These are phyloP conservation scores for Hormaphis cornu DNA, from an alignment of 1,140 invertebrate genomes.

Conservation along the genomic window DNA sequence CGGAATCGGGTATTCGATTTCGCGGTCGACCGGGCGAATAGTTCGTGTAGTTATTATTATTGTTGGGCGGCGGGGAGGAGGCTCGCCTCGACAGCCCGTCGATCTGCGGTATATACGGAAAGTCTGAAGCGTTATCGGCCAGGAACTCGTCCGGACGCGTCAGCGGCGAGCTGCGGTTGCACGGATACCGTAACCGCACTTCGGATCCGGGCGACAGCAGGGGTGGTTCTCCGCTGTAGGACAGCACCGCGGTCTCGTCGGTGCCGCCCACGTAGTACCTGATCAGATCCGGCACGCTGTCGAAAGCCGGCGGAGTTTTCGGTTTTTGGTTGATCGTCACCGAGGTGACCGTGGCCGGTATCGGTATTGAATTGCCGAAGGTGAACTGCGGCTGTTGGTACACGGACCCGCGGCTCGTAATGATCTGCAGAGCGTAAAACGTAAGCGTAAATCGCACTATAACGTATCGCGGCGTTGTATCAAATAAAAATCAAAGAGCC, in stretches of 20 bases:
- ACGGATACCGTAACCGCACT: conserved; percentile 69
- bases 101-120: no score
- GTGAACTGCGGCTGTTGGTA: conserved; percentile 70
- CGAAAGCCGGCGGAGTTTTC: conserved; percentile 53
- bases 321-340: background rate
- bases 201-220: conserved; percentile 79
- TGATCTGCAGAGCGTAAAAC: conserved; percentile 50
- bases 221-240: conserved; percentile 47
- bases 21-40: no score
- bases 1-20: no score
- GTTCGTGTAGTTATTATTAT: no score
- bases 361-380: background rate
- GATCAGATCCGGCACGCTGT: conserved; percentile 85
- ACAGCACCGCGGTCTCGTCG: background rate
- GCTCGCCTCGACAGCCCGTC: no score
- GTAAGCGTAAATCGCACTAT: no score
- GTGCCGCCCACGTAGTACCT: conserved; percentile 89
- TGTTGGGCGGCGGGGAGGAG: no score
- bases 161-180: conserved; percentile 59
- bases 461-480: no score
- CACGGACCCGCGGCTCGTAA: conserved; percentile 77
- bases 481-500: no score
- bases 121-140: no score
- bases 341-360: background rate
- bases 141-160: no score